These are phyloP conservation scores for Hemiprocne comata DNA, from an alignment of 2,113 vertebrate genomes.

Conservation along the genomic window DNA sequence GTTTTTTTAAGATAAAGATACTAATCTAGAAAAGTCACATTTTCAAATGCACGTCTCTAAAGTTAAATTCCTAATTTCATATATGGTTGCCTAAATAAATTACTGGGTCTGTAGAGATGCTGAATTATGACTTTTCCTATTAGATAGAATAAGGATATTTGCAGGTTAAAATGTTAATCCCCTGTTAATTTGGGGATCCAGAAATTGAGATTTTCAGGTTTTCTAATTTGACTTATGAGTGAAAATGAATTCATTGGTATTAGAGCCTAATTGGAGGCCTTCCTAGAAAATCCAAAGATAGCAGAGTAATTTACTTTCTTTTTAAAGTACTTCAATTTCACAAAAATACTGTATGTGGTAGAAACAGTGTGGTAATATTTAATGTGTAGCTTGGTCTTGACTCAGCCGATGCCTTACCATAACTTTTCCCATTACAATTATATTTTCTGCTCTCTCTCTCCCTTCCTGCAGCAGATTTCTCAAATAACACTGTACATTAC, in stretches of 20 bases:
- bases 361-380: neutral
- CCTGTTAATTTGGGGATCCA: neutral
- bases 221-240: neutral
- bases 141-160: neutral
- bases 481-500: constrained; percentile 30
- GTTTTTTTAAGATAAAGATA: neutral
- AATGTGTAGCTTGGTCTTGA: neutral
- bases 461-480: constrained; percentile 22
- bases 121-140: neutral
- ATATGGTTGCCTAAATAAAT: neutral
- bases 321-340: neutral
- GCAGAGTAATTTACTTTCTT: neutral
- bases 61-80: neutral
- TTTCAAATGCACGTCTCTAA: neutral
- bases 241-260: neutral
- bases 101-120: neutral
- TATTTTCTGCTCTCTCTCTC: neutral
- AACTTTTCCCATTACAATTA: constrained; percentile 34
- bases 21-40: neutral
- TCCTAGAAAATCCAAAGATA: neutral
- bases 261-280: neutral
- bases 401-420: neutral
- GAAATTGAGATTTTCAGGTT: neutral
- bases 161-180: neutral
- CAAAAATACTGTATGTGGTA: constrained; percentile 13